These are phyloP conservation scores for Trissolcus brochymenae DNA, from an alignment of 2,888 invertebrate genomes.

Conservation along the genomic window DNA sequence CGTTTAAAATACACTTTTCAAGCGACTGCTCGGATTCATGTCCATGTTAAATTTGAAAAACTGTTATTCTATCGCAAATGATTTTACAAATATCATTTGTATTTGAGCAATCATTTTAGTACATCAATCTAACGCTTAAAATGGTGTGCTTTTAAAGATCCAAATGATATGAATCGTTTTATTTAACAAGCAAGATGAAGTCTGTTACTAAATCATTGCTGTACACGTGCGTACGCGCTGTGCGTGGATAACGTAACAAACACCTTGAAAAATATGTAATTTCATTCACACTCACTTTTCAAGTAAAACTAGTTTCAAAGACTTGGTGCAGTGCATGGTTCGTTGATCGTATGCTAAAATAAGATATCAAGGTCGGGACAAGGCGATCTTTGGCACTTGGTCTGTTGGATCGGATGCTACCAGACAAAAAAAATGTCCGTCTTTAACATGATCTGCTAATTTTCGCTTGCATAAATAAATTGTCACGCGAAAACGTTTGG, in stretches of 20 bases:
- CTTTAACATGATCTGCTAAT: constrained; percentile 9
- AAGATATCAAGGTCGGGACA: constrained; percentile 52
- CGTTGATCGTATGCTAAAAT: constrained; percentile 50
- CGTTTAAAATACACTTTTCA: too few species aligned
- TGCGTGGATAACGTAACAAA: constrained; percentile 15
- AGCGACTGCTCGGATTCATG: too few species aligned
- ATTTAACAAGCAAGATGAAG: too few species aligned
- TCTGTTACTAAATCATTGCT: too few species aligned
- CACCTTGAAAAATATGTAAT: constrained; percentile 47
- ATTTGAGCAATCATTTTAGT: too few species aligned
- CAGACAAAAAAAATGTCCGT: constrained; percentile 38
- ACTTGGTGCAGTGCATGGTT: constrained; percentile 31
- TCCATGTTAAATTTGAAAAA: too few species aligned
- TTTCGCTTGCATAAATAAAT: constrained; percentile 1
- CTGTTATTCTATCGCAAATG: too few species aligned
- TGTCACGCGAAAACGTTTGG: too few species aligned
- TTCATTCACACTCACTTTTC: constrained; percentile 52
- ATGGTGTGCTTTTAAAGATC: too few species aligned
- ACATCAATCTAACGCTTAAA: too few species aligned
- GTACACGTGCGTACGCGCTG: constrained; percentile 15
- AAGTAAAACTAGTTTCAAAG: constrained; percentile 53
- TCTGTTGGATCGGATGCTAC: constrained; percentile 24
- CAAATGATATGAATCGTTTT: too few species aligned
- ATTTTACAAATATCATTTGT: too few species aligned
- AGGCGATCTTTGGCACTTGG: constrained; percentile 49